Conservation (phyloP, 1,140 invertebrate species). For the Lasaia peninsularis region DNA sequence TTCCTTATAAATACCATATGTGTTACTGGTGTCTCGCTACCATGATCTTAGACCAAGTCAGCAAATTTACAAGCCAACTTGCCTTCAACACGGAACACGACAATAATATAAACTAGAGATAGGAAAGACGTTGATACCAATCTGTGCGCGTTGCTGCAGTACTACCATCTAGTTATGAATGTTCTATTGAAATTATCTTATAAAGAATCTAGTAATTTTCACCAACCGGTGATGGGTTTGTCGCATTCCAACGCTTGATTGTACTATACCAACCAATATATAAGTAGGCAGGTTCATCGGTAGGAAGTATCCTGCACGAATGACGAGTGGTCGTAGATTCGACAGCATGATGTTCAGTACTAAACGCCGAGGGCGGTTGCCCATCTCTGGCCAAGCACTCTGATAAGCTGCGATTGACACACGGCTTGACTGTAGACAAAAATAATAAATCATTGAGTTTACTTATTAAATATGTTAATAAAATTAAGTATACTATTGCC, state of each 20-base stretch:
- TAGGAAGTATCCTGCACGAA: conserved; percentile 49
- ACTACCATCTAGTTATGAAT: conserved; percentile 1
- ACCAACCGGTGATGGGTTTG: not conserved
- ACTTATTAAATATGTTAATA: too few relatives aligned
- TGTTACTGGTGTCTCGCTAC: too few relatives aligned
- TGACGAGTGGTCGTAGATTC: conserved; percentile 28
- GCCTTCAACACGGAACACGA: too few relatives aligned
- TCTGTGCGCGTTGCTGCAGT: too few relatives aligned
- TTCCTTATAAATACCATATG: too few relatives aligned
- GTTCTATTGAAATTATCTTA: not conserved
- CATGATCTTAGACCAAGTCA: too few relatives aligned
- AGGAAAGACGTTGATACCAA: too few relatives aligned
- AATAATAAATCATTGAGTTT: not conserved
- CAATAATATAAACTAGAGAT: too few relatives aligned
- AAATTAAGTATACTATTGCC: too few relatives aligned
- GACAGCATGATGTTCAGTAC: conserved; percentile 46
- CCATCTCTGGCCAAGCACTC: conserved; percentile 49
- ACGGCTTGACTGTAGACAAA: conserved; percentile 38
- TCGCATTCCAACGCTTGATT: too few relatives aligned
- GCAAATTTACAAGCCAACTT: too few relatives aligned
- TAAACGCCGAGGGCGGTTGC: conserved; percentile 35
- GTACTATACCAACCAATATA: conserved; percentile 32
- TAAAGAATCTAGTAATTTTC: too few relatives aligned
- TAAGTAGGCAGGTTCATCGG: conserved; percentile 59
- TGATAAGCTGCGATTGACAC: conserved; percentile 55